These are phyloP conservation scores for Tyto alba DNA, from an alignment of 2,113 vertebrate genomes.

Conservation along the genomic window DNA sequence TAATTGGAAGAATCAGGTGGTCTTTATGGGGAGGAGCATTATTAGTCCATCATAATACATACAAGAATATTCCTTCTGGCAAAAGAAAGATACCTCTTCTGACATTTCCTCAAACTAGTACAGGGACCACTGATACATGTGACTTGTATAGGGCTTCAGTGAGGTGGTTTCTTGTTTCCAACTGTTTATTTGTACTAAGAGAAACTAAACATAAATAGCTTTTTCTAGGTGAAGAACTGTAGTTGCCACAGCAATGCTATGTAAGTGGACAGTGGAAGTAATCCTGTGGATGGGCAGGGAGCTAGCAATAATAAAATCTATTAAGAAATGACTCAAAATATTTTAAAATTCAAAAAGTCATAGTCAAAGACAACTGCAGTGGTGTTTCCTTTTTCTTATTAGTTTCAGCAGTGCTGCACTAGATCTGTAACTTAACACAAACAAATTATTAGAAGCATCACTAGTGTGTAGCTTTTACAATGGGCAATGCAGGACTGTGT, in stretches of 20 bases:
- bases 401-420: not conserved
- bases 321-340: not conserved
- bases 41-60: not conserved
- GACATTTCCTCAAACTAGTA: fast-evolving
- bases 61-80: not conserved
- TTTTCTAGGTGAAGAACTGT: not conserved
- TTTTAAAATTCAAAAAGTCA: not conserved
- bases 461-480: not conserved
- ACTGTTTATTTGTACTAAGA: not conserved
- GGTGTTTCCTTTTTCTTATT: not conserved
- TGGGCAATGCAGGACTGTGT: not conserved
- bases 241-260: not conserved
- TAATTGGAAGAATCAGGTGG: not conserved
- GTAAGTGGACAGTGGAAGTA: not conserved
- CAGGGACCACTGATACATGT: not conserved
- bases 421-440: not conserved
- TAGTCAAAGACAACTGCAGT: not conserved
- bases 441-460: not conserved
- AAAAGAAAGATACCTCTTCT: not conserved
- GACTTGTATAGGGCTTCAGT: too few relatives aligned
- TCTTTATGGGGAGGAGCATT: not conserved
- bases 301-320: not conserved
- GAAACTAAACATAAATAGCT: not conserved
- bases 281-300: not conserved
- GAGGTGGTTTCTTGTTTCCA: not conserved